Base-by-base conservation (phyloP, 1,140 invertebrate genomes). In the Leptinotarsa undecemlineata region DNA sequence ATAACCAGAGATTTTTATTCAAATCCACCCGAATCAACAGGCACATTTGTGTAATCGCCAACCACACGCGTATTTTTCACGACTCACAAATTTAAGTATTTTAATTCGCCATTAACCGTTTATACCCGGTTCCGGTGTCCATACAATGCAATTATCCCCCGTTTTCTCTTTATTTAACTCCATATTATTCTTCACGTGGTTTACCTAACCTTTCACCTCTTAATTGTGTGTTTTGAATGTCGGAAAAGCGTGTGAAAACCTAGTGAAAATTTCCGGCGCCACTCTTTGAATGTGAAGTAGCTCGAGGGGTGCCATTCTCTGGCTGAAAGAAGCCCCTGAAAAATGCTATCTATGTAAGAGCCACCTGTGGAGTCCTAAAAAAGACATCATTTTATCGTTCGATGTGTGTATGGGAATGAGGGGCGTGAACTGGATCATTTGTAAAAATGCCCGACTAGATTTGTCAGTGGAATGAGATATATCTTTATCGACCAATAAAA, bases 101-200 rank as follows among this genome's bases (percentile, higher is more conserved):
- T 71, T 71, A 71, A 71, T 71, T 71, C 69, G 14, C 69, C 69
- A 71, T 71, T 71, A 70, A 26, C 66, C 23, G 23, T 68, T 42
- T 42, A 19, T 33, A 26, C 33, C 66, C n/a, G 14, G 33, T 26
- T 21, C 66, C 42, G 17, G 23, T 19, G 66, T 68, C 66, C 69
- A 71, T 71, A 71, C 48, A 61, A 71, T 71, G 69, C 69, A 71
- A 71, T 71, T 71, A 71, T 71, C 69, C 69, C 48, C 21, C 21
- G 26, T 61, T 61, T 71, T 51, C 57, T 51, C 42, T 61, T 61
- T 71, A 48, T 71, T 71, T 60, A 61, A 71, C 69, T 71, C 33
- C 69, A 71, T 71, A 71, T 71, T 71, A 71, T 71, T 61, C 69
- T 71, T 71, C 48, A 60, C 48, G 69, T 61, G 69, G 69, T 71